A percentile compares a stretch with the other conserved stretches of the same genome.
Conservation (phyloP, 1,140 invertebrate species). For the Adoxophyes honmai region DNA sequence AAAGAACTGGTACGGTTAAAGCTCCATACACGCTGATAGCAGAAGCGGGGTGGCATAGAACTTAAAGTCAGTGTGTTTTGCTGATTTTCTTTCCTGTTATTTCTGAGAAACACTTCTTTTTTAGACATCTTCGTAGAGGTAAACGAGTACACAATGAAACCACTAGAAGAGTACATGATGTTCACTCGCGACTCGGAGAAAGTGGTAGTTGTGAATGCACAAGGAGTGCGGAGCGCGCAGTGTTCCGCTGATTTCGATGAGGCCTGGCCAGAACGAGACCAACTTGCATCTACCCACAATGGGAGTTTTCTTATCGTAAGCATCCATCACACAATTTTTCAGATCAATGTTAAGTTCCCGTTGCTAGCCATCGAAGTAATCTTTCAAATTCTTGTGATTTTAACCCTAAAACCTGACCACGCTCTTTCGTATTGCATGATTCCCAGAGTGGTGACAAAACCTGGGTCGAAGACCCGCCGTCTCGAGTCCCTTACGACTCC, state of each 20-base stretch:
- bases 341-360: too few species aligned
- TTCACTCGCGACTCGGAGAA: conserved; percentile 89
- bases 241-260: conserved; percentile 86
- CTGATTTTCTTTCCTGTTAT: too few species aligned
- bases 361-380: too few species aligned
- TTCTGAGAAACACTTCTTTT: too few species aligned
- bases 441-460: conserved; percentile 83
- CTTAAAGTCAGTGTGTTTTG: too few species aligned
- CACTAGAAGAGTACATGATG: conserved; percentile 92
- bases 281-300: conserved; percentile 54
- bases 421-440: neutral
- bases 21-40: too few species aligned
- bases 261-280: conserved; percentile 61
- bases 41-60: too few species aligned
- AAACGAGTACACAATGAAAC: conserved; percentile 88
- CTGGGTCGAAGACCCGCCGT: conserved; percentile 89
- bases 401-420: too few species aligned
- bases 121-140: conserved; percentile 89
- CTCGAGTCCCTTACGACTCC: conserved; percentile 84
- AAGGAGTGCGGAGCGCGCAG: conserved; percentile 89
- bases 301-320: conserved; percentile 66
- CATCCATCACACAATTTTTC: too few species aligned
- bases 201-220: conserved; percentile 88
- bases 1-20: too few species aligned
- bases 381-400: too few species aligned